Conservation (phyloP, 1,140 invertebrate species). For the Drosophila kurseongensis region DNA sequence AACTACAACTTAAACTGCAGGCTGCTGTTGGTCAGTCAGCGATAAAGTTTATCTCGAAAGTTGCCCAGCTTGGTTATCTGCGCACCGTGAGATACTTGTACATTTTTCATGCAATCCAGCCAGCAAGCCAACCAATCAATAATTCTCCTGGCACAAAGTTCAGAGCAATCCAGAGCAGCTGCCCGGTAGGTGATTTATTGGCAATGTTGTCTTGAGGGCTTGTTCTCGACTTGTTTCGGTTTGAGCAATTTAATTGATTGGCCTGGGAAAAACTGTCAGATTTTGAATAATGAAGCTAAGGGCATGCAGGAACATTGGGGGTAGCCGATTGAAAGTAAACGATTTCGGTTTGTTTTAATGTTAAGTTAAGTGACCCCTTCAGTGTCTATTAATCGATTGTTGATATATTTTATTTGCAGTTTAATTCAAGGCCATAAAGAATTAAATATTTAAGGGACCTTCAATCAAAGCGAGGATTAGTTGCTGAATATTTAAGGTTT, state of each 20-base stretch:
- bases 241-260: conserved; percentile 76
- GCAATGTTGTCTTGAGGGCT: conserved; percentile 42
- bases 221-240: conserved; percentile 58
- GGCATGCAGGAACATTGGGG: neutral
- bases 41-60: conserved; percentile 81
- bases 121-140: conserved; percentile 64
- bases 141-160: conserved; percentile 40
- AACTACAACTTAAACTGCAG: conserved; percentile 43
- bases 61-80: conserved; percentile 53
- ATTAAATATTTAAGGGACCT: neutral
- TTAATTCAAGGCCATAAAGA: neutral
- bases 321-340: conserved; percentile 7
- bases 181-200: conserved; percentile 63
- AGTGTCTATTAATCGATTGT: conserved; percentile 1
- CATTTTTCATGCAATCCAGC: conserved; percentile 42
- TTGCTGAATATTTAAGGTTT: neutral
- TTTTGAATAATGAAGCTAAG: conserved; percentile 4
- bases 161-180: conserved; percentile 53
- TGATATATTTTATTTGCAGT: conserved; percentile 1
- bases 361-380: neutral
- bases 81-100: conserved; percentile 68
- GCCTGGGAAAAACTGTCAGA: conserved; percentile 79
- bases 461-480: neutral
- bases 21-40: conserved; percentile 50
- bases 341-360: neutral